Conservation (phyloP, 2,888 invertebrate genomes). For the Stramonita haemastoma region DNA sequence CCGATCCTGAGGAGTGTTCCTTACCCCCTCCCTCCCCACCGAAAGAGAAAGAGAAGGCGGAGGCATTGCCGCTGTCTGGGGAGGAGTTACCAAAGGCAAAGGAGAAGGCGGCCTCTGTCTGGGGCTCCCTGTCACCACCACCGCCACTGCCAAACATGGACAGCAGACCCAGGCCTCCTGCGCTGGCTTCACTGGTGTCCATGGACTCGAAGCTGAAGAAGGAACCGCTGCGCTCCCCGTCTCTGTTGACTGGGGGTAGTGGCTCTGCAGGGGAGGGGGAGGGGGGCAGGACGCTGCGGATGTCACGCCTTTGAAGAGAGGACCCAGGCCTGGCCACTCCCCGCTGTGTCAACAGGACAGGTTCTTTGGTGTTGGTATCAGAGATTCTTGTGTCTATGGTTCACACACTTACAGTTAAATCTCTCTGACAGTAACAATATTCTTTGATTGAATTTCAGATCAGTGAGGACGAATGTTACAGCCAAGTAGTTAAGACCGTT, state of each 20-base stretch:
- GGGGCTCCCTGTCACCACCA: conserved; percentile 27
- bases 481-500: too few relatives aligned
- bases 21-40: conserved; percentile 23
- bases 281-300: background rate
- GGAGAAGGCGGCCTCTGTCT: conserved; percentile 47
- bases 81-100: conserved; percentile 47
- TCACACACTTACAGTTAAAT: too few relatives aligned
- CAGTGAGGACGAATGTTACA: too few relatives aligned
- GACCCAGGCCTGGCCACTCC: background rate
- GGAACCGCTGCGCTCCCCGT: conserved; percentile 25
- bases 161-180: conserved; percentile 26
- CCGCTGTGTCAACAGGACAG: background rate
- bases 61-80: background rate
- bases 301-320: background rate
- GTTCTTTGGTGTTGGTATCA: background rate
- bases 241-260: background rate
- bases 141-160: conserved; percentile 31
- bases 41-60: conserved; percentile 43
- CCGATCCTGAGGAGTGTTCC: conserved; percentile 32
- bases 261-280: background rate
- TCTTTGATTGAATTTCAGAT: too few relatives aligned
- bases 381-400: too few relatives aligned
- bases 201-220: conserved; percentile 45
- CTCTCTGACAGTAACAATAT: too few relatives aligned
- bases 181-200: conserved; percentile 27